phyloP scores from a whole-genome alignment of 2,797 vertebrate species.

The Pseudomugil tenellus region DNA sequence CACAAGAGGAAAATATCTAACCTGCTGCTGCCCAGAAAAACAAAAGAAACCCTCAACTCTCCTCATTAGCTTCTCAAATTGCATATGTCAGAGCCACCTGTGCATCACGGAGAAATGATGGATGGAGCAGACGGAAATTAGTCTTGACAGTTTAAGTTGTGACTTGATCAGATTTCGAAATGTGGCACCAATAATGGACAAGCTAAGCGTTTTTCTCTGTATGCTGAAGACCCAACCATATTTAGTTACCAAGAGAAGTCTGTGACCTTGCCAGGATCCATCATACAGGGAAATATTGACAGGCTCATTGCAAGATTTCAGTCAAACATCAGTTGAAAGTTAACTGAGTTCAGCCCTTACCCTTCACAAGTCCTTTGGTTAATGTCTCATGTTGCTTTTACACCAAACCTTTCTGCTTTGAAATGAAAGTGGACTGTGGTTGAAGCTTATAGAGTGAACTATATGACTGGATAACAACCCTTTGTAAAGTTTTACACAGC shows the following conservation, averaged over 20 bases:
- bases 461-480: neutral
- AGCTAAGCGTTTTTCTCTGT: conserved; percentile 44
- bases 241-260: conserved; percentile 53
- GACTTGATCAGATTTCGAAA: conserved; percentile 68
- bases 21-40: conserved; percentile 17
- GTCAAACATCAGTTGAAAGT: conserved; percentile 36
- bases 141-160: conserved; percentile 72
- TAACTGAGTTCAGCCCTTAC: conserved; percentile 1
- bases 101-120: conserved; percentile 21
- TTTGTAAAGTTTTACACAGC: no score
- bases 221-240: conserved; percentile 23
- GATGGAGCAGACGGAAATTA: conserved; percentile 57
- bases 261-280: conserved; percentile 65
- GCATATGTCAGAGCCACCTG: conserved; percentile 41
- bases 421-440: neutral
- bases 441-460: neutral
- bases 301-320: conserved; percentile 39
- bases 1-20: neutral
- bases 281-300: conserved; percentile 46
- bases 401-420: neutral
- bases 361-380: neutral
- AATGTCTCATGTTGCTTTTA: neutral
- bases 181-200: conserved; percentile 63
- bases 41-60: conserved; percentile 32
- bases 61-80: conserved; percentile 59